Evolutionary conservation across 2,113 vertebrate species (phyloP).

Genomic region (Ramphastos sulfuratus): DNA sequence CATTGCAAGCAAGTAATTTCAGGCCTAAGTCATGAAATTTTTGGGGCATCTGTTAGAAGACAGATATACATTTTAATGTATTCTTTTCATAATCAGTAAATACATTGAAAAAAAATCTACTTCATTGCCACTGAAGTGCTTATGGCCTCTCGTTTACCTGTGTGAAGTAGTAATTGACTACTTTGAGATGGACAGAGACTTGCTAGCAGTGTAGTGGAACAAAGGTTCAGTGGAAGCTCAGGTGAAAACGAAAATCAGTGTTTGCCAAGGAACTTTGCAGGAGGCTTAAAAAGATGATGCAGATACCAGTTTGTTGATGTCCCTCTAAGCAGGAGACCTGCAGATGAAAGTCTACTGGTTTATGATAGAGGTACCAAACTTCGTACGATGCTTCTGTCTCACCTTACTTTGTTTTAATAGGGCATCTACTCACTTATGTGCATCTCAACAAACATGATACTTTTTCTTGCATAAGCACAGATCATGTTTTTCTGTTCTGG

Average conservation of each 20-base stretch:
- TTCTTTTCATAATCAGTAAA: neutral
- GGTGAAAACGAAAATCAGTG: neutral
- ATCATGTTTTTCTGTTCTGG: constrained; percentile 12
- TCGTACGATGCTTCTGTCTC: constrained; percentile 39
- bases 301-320: constrained; percentile 13
- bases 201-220: neutral
- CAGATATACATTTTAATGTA: neutral
- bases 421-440: constrained; percentile 22
- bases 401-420: constrained; percentile 50
- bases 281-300: constrained; percentile 27
- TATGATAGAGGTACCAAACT: neutral
- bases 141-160: neutral
- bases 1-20: neutral
- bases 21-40: neutral
- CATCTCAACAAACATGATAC: constrained; percentile 31
- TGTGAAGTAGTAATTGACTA: constrained; percentile 15
- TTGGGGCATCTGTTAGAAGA: neutral
- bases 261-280: constrained; percentile 37
- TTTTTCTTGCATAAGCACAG: constrained; percentile 38
- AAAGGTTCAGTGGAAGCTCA: neutral
- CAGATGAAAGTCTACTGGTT: neutral
- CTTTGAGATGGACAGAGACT: neutral
- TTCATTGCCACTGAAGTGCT: neutral
- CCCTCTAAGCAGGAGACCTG: constrained; percentile 39
- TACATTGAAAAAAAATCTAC: neutral